Base-by-base conservation (phyloP, 2,888 invertebrate species). In the Heliothis peltigera region DNA sequence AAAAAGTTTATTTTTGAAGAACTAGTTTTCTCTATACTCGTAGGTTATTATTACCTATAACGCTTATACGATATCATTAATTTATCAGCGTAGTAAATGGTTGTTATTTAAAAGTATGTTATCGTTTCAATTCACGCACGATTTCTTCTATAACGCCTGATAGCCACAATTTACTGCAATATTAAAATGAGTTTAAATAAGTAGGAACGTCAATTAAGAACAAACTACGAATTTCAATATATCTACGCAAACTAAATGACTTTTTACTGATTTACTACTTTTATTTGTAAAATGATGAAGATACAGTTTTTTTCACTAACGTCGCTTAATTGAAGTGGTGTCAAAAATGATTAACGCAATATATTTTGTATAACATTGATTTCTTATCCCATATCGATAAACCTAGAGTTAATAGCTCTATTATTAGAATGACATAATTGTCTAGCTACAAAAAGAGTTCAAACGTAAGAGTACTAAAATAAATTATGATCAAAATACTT, bases 61-160 rank as follows among this genome's bases (percentile, higher is more conserved):
- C 44, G 46, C 53, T 52, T 61, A 71, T 66, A 58, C 46, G 43
- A 39, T 72, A 47, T 28, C 49, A 59, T 70, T 74, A 72, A 71
- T 72, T 80, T 83, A 82, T 79, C 77, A 80, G 77, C 76, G 70
- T 77, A 64, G 32, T 69, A 67, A 76, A 78, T 77, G 66, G 43
- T 44, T 52, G 12, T 71, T 69, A 77, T 77, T 80, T 79, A 51
- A 65, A 66, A 73, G 46, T 64, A 63, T 74, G 66, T 68, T 75
- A 76, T 75, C 65, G 74, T 65, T 70, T 68, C 64, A 70, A 68
- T 63, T 76, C 71, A 80, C 66, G 73, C 60, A 68, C 75, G 64
- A 76, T 75, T 82, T 77, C 57, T 39, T 52, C 44, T 68, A 17
- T 47, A 55, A 57, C 19, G 62, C 21, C 46, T 58, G 67, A 79